phyloP scores from a whole-genome alignment of 92 coral and sea anemone species.

The Pocillopora meandrina region DNA sequence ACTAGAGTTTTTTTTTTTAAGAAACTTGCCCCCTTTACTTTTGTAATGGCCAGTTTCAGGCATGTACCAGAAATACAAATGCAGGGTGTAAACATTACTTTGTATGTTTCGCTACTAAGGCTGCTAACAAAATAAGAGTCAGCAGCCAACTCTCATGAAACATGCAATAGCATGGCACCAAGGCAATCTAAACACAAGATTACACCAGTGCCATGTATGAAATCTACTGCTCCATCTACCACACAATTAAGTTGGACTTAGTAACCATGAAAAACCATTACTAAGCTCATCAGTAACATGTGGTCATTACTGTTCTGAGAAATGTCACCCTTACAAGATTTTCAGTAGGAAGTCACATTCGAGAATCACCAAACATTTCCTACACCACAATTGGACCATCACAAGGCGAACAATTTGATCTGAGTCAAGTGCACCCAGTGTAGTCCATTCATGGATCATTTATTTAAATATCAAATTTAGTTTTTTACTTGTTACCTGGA shows the following conservation, averaged over 20 bases:
- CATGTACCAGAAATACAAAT: neutral
- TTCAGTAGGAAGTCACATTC: too few relatives aligned
- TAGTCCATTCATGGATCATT: too few relatives aligned
- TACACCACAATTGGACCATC: too few relatives aligned
- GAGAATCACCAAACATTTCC: too few relatives aligned
- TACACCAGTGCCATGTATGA: neutral
- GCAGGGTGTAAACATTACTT: neutral
- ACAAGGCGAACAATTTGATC: too few relatives aligned
- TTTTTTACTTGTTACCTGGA: too few relatives aligned
- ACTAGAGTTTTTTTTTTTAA: too few relatives aligned
- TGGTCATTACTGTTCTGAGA: neutral
- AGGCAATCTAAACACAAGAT: conserved; percentile 17
- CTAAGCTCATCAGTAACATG: neutral
- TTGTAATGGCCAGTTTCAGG: neutral
- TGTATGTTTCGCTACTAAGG: conserved; percentile 44
- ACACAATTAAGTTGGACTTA: neutral
- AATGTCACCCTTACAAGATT: too few relatives aligned
- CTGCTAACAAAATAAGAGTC: conserved; percentile 3
- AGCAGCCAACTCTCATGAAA: conserved; percentile 38
- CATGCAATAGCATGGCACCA: conserved; percentile 7
- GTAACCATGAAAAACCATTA: neutral
- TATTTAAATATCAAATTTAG: too few relatives aligned
- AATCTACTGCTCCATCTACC: conserved; percentile 20
- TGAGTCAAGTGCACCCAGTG: too few relatives aligned
- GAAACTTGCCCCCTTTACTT: too few relatives aligned